Evolutionary conservation across 2,113 vertebrate species (phyloP).

Genomic region (Pygoscelis antarcticus): DNA sequence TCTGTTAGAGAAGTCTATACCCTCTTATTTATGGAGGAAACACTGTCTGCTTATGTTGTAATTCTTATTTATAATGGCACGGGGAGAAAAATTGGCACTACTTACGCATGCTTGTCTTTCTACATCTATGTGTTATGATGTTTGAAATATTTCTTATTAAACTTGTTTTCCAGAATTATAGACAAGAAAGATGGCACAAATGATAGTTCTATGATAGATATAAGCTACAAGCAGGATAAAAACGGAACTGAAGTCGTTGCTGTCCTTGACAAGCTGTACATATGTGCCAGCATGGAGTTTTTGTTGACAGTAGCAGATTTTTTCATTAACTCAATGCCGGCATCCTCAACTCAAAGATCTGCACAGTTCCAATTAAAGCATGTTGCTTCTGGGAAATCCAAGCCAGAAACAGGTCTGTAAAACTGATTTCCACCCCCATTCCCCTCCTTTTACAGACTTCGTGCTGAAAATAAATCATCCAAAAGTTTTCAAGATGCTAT

Average conservation of each 20-base stretch:
- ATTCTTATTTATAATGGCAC: background rate
- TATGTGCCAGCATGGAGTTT: conserved; percentile 96
- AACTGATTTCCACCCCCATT: background rate
- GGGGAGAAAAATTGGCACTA: background rate
- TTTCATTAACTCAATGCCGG: conserved; percentile 86
- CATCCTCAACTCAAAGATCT: conserved; percentile 63
- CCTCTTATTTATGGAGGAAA: background rate
- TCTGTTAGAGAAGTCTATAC: background rate
- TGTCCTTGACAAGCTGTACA: conserved; percentile 87
- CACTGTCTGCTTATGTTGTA: background rate
- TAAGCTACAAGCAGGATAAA: conserved; percentile 80
- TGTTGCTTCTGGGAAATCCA: conserved; percentile 52
- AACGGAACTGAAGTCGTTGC: conserved; percentile 76
- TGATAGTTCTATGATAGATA: conserved; percentile 83
- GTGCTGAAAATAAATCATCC: background rate
- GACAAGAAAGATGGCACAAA: conserved; percentile 78
- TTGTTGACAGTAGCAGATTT: conserved; percentile 91
- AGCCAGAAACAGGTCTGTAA: conserved; percentile 71
- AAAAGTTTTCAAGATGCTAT: background rate
- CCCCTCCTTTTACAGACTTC: background rate
- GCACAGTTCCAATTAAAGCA: conserved; percentile 76
- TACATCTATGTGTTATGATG: background rate
- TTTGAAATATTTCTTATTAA: background rate
- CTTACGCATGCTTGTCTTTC: background rate
- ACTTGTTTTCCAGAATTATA: conserved; percentile 86